A percentile compares a stretch with the other conserved stretches of the same genome.
These are phyloP conservation scores for Mastomys coucha DNA, from an alignment of 2,113 vertebrate genomes.

Conservation along the genomic window DNA sequence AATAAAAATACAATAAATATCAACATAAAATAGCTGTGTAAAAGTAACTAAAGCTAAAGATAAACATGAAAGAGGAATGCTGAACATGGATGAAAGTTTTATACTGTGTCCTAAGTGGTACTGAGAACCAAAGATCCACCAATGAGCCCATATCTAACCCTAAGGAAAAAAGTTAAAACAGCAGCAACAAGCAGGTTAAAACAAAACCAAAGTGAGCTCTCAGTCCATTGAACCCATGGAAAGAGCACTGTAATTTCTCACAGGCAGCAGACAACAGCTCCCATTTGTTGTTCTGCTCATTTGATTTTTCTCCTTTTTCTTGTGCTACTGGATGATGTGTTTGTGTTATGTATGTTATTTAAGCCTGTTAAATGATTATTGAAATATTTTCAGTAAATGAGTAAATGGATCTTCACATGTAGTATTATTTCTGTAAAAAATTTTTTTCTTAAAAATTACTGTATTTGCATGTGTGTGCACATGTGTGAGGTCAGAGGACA, in stretches of 20 bases:
- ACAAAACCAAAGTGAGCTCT: not conserved
- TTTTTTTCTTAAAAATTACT: not conserved
- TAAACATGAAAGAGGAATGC: not conserved
- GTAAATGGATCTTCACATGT: not conserved
- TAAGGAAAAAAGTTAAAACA: not conserved
- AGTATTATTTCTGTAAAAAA: constrained; percentile 15
- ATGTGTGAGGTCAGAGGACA: not conserved
- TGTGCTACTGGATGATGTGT: not conserved
- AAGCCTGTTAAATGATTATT: constrained; percentile 47
- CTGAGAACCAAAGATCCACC: not conserved
- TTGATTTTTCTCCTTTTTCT: not conserved
- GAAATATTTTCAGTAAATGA: constrained; percentile 32
- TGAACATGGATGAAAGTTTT: not conserved
- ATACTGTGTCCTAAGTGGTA: not conserved
- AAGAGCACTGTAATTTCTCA: not conserved
- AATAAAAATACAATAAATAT: constrained; percentile 2
- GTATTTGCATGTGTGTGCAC: not conserved
- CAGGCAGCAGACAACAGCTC: not conserved
- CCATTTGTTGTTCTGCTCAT: not conserved
- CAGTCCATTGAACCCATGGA: not conserved
- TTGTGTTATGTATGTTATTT: not conserved
- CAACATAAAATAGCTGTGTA: not conserved
- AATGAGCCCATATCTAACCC: not conserved
- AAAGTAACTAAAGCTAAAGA: not conserved
- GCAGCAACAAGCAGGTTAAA: not conserved